Percentiles rank a stretch among this genome's conserved stretches.
These are phyloP conservation scores for Adoxophyes honmai DNA, from an alignment of 1,140 invertebrate genomes.

Conservation along the genomic window DNA sequence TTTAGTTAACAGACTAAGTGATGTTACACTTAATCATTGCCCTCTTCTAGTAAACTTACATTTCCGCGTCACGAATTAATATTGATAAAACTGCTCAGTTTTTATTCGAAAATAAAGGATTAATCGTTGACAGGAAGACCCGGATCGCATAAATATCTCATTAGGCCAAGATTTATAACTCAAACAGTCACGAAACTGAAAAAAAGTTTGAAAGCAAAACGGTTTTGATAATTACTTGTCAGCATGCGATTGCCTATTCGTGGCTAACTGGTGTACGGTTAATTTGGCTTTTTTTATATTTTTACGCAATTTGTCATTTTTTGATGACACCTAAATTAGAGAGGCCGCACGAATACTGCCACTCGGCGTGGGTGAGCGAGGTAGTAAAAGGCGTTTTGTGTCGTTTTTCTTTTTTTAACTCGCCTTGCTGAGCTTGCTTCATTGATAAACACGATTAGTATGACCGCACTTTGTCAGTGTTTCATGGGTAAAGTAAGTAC, in stretches of 20 bases:
- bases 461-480: too few species aligned
- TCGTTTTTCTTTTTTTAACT: not conserved
- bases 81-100: slow-evolving; percentile 18
- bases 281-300: slow-evolving; percentile 68
- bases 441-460: too few species aligned
- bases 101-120: slow-evolving; percentile 44
- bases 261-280: slow-evolving; percentile 42
- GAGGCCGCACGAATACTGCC: slow-evolving; percentile 50
- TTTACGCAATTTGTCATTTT: slow-evolving; percentile 66
- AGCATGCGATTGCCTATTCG: slow-evolving; percentile 73
- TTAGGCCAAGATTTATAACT: slow-evolving; percentile 70
- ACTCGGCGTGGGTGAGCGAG: not conserved
- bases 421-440: too few species aligned
- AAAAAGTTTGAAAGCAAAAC: slow-evolving; percentile 61
- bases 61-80: slow-evolving; percentile 9
- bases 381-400: not conserved
- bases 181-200: slow-evolving; percentile 62
- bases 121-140: slow-evolving; percentile 60
- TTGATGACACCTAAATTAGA: slow-evolving; percentile 67
- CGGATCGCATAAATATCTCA: slow-evolving; percentile 70
- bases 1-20: too few species aligned
- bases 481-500: too few species aligned
- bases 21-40: too few species aligned
- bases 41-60: too few species aligned
- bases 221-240: slow-evolving; percentile 71